Base-by-base conservation (phyloP, 2,113 vertebrate genomes). In the Lophius piscatorius region DNA sequence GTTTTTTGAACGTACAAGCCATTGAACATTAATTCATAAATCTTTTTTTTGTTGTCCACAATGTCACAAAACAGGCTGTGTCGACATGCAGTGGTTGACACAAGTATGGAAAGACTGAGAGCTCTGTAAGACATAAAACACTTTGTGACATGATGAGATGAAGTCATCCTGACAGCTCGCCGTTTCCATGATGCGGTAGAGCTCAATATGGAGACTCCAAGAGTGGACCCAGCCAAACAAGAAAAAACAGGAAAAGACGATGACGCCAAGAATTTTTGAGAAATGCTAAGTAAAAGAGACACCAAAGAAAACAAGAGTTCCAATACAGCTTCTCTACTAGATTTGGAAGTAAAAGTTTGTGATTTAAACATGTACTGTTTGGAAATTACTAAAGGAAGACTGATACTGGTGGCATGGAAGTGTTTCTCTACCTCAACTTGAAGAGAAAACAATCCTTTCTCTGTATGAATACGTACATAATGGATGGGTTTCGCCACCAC, bases 111-210 rank as follows among this genome's bases (percentile, higher is more conserved):
- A 86, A 83, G 63, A 78, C 45, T 79, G 76, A 85, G 68, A 84
- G 47, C 50, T 77, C 39, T 76, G 55, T 8, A 33, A 88, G 74
- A 80, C 74, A 80, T 78, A 77, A 89, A 87, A 85, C 80, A 74
- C 74, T 85, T 69, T 77, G 81, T 56, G 70, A 83, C 74, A 66
- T 49, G 75, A 82, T 87, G 81, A 86, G 75, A 82, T 87, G 81
- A 86, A 81, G 75, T 88, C 69, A 82, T 74, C 23, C 69, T 65
- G 73, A 85, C 80, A 80, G 69, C 63, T 78, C 44, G 67, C 55
- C 29, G 56, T 90, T 88, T 83, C 81, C 79, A 83, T 85, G 77
- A 82, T 80, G 78, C 63, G 58, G 63, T 70, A 33, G 35, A 62
- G 57, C 47, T 72, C 57, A 41, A 62, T 59, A 47, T 41, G 39